Evolutionary conservation across 2,888 invertebrate genomes (phyloP), one percentile per base, ranked within the genome.

Genomic region (Danaus chrysippus): DNA sequence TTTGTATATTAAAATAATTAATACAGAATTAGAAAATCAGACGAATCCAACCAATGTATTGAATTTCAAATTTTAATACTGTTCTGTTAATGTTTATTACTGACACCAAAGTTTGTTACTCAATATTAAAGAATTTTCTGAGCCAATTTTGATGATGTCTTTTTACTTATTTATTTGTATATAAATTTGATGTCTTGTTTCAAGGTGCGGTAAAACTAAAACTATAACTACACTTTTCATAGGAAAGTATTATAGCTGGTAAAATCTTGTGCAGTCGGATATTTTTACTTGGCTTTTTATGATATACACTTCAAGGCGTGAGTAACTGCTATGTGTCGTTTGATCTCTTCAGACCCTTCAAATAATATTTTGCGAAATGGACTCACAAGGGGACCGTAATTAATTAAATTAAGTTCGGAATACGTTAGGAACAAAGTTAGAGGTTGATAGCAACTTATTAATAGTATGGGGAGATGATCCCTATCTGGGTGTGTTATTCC

Each of bases 321-420:
- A 81, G 69, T 78, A 73, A 81, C 73, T 72, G 58, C 69, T 70
- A 67, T 66, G 65, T 67, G 68, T 73, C 78, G 76, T 87, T 88
- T 87, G 87, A 89, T 88, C 86, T 86, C 73, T 70, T 76, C 72
- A 68, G 77, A 73, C 81, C 81, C 81, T 71, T 64, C 77, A 81
- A 76, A 87, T 87, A 86, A 84, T 89, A 87, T 87, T 88, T 83
- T 82, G 80, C 79, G 76, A 84, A 86, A 87, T 86, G 85, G 82
- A 85, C 78, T 81, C 71, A 71, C 65, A 71, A 62, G 73, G 87
- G 87, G 83, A 76, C 71, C 73, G 76, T 88, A 89, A 90, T 88
- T 89, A 89, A 90, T 89, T 90, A 83, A 88, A 88, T 90, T 88
- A 88, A 87, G 87, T 86, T 86, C 81, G 73, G 85, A 84, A 86